Percentiles rank a stretch among this genome's conserved stretches.
phyloP scores from a whole-genome alignment of 2,888 invertebrate species.

The Apamea sordens region DNA sequence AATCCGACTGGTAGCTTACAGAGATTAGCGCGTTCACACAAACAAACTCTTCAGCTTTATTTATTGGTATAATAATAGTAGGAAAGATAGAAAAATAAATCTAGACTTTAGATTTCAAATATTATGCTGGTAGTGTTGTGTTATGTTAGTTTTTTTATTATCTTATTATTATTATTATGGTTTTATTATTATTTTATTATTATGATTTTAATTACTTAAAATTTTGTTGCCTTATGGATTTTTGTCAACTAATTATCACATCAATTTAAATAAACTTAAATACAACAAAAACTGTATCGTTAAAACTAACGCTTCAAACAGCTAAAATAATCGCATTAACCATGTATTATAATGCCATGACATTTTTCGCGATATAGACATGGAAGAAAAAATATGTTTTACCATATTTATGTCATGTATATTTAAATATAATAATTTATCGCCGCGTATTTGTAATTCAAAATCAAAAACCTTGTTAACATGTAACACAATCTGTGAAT shows the following conservation, averaged over 20 bases:
- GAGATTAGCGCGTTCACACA: too few species aligned
- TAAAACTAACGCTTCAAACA: slow-evolving; percentile 1
- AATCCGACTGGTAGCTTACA: too few species aligned
- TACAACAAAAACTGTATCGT: not conserved
- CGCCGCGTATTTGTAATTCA: slow-evolving; percentile 28
- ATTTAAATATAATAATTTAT: slow-evolving; percentile 47
- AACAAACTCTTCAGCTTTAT: too few species aligned
- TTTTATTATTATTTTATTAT: too few species aligned
- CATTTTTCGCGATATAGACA: slow-evolving; percentile 5
- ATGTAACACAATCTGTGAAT: slow-evolving; percentile 51
- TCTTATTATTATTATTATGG: too few species aligned
- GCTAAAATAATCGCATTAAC: not conserved
- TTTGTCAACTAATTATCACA: not conserved
- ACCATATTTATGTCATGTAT: slow-evolving; percentile 43
- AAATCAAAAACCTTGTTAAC: slow-evolving; percentile 36
- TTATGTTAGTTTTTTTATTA: too few species aligned
- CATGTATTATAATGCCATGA: not conserved
- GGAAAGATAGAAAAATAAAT: not conserved
- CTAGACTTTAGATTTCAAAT: slow-evolving; percentile 16
- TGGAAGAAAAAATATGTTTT: slow-evolving; percentile 10
- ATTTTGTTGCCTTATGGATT: not conserved
- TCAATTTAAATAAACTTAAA: slow-evolving; percentile 12
- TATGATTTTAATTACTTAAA: too few species aligned
- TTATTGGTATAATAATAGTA: too few species aligned
- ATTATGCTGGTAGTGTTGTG: not conserved